Conservation (phyloP, 2,797 vertebrate species). For the Heteromormyrus szaboi region DNA sequence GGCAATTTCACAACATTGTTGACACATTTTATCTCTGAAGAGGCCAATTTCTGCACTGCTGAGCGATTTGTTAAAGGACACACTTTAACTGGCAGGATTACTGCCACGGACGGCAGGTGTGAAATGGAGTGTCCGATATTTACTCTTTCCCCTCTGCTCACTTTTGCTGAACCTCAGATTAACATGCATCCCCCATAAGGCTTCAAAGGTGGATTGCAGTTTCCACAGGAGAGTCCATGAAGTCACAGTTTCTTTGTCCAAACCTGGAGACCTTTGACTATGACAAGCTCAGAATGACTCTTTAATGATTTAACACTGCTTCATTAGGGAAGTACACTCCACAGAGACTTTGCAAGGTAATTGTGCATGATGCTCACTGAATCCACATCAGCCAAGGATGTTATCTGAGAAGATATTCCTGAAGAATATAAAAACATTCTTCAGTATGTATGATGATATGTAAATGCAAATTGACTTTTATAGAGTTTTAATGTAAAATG, state of each 20-base stretch:
- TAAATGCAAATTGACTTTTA: background rate
- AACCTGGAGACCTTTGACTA: slow-evolving; percentile 41
- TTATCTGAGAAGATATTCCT: background rate
- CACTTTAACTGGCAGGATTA: slow-evolving; percentile 55
- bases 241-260: slow-evolving; percentile 39
- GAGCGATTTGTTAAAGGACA: slow-evolving; percentile 41
- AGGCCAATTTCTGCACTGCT: slow-evolving; percentile 37
- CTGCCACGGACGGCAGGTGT: slow-evolving; percentile 37
- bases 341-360: slow-evolving; percentile 48
- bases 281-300: slow-evolving; percentile 49
- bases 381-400: background rate
- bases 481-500: background rate
- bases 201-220: slow-evolving; percentile 51
- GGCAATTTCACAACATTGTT: background rate
- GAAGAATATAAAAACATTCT: background rate
- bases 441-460: background rate
- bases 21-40: background rate
- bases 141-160: slow-evolving; percentile 50
- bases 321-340: slow-evolving; percentile 52
- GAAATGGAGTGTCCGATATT: slow-evolving; percentile 56
- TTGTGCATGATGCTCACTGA: slow-evolving; percentile 6
- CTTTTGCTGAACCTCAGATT: slow-evolving; percentile 56
- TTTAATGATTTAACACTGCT: slow-evolving; percentile 54
- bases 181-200: slow-evolving; percentile 68
- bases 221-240: background rate